Evolutionary conservation across 2,113 vertebrate genomes (phyloP), one percentile per base, ranked within the genome.

Genomic region (Amphiprion percula): DNA sequence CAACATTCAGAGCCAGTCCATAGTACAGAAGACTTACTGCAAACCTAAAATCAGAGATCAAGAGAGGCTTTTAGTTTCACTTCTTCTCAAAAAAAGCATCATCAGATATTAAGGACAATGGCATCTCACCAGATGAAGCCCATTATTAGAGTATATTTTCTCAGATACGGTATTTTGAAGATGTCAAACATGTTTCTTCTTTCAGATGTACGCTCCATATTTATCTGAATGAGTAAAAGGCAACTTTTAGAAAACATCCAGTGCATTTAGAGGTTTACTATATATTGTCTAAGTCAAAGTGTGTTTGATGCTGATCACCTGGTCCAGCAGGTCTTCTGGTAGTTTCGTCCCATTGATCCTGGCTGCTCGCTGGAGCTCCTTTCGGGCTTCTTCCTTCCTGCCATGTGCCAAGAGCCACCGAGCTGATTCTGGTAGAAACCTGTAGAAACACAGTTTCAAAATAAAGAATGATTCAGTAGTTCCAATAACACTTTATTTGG

Each of bases 381-480:
- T 93, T 73, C 91, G 95, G 4, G 96, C 96, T 49, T 93, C 91
- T n/a, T 96, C 83, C 3, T 88, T 81, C 68, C 78, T 95, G 30
- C 95, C 95, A 74, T 90, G 92, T 3, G 91, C 95, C 56, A 96
- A 70, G 23, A 97, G 96, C 97, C 97, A 98, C 12, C 94, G 90
- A 12, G 96, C 93, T 0, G 97, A 97, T 67, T 97, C 96, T 7
- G 96, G 96, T 1, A 99, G 86, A 68, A 94, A 49, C 95, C 97
- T 97, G 30, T 41, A 2, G 1, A 53, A 19, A 78, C 6, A 37
- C 0, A 15, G 15, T 5, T 5, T 15, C 41, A 14, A 14, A 44
- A 44, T 15, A 15, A 44, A 15, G 41, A 14, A 44, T 44, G 11
- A 44, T 44, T 14, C 14, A 44, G 41, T 44, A 15, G 12, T 14